These are phyloP conservation scores for Labeo rohita DNA, from an alignment of 2,113 vertebrate genomes.

Conservation along the genomic window DNA sequence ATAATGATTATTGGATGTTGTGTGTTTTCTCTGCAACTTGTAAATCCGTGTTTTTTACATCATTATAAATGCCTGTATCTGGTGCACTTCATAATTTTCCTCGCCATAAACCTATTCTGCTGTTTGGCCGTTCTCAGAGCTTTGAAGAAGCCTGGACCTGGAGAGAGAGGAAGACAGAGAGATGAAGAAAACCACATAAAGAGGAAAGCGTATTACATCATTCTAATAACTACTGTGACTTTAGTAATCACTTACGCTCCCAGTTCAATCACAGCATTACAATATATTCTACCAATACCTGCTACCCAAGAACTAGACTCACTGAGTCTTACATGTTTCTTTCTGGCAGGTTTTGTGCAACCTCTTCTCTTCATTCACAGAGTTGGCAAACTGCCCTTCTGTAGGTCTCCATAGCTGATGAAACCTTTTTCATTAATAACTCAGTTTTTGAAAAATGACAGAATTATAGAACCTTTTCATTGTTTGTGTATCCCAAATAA, in stretches of 20 bases:
- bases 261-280: background rate
- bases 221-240: slow-evolving; percentile 34
- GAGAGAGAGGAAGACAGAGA: background rate
- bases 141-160: slow-evolving; percentile 38
- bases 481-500: background rate
- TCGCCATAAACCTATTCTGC: slow-evolving; percentile 44
- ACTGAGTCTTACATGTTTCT: background rate
- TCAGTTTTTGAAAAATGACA: background rate
- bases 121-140: slow-evolving; percentile 20
- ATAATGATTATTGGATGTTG: slow-evolving; percentile 2
- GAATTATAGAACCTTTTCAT: background rate
- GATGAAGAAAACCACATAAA: slow-evolving; percentile 24
- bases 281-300: background rate
- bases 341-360: slow-evolving; percentile 16
- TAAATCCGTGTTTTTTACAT: background rate
- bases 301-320: background rate
- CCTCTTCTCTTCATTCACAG: slow-evolving; percentile 40
- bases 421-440: background rate
- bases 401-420: background rate
- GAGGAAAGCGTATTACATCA: slow-evolving; percentile 31
- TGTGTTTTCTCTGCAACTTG: background rate
- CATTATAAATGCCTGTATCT: slow-evolving; percentile 10
- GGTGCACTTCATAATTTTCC: slow-evolving; percentile 3
- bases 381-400: slow-evolving; percentile 12
- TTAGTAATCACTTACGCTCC: slow-evolving; percentile 26